Conservation (phyloP, 2,888 invertebrate species). For the Calliopum simillimum region DNA sequence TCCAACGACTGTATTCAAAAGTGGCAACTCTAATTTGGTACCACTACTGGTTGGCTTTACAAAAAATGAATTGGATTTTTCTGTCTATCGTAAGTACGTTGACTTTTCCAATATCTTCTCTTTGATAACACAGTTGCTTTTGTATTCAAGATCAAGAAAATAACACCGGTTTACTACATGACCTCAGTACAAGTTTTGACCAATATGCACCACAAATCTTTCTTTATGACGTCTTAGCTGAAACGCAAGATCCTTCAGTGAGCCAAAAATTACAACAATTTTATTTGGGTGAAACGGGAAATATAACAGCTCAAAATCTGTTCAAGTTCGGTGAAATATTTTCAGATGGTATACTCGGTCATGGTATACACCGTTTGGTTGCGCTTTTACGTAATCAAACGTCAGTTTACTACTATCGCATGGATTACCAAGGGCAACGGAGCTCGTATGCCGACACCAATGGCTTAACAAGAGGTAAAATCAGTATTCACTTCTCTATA, state of each 20-base stretch:
- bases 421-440: conserved; percentile 71
- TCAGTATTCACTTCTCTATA: too few species aligned
- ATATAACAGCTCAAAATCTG: conserved; percentile 41
- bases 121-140: too few species aligned
- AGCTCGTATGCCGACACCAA: conserved; percentile 68
- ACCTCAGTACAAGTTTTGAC: conserved; percentile 52
- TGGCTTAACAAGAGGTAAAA: conserved; percentile 59
- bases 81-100: conserved; percentile 61
- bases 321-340: conserved; percentile 67
- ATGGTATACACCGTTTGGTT: conserved; percentile 71
- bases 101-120: too few species aligned
- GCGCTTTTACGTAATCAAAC: conserved; percentile 70
- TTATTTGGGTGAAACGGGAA: conserved; percentile 45
- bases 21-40: conserved; percentile 71
- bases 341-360: conserved; percentile 72
- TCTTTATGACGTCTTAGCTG: conserved; percentile 61
- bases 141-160: conserved; percentile 51
- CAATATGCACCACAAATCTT: conserved; percentile 63
- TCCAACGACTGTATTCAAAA: conserved; percentile 69
- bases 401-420: conserved; percentile 72
- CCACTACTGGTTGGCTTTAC: conserved; percentile 75
- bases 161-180: conserved; percentile 52
- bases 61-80: conserved; percentile 69
- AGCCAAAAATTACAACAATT: conserved; percentile 44
- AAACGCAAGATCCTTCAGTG: neutral